Conservation (phyloP, 2,113 vertebrate species). For the Apodemus speciosus region DNA sequence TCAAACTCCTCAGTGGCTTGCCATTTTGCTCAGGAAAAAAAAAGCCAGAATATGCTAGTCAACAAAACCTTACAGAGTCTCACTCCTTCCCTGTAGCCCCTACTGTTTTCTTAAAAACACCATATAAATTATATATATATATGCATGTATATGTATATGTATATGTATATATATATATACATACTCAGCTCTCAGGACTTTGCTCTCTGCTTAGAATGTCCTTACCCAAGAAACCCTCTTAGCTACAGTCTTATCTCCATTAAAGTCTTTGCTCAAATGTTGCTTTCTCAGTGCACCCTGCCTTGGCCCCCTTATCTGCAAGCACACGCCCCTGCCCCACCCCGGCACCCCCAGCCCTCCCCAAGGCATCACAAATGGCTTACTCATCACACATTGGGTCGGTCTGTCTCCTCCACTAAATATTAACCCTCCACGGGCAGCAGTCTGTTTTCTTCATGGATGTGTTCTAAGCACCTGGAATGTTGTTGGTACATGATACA, state of each 20-base stretch:
- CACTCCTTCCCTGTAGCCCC: not conserved
- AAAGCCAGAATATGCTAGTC: not conserved
- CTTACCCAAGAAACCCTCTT: not conserved
- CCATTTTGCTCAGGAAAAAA: slow-evolving; percentile 21
- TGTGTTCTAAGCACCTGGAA: slow-evolving; percentile 21
- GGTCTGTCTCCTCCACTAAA: not conserved
- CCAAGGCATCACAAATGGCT: not conserved
- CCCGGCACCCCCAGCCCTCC: not conserved
- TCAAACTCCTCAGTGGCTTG: not conserved
- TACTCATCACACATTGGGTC: not conserved
- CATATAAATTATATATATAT: not conserved
- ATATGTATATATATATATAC: no score
- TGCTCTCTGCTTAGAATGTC: not conserved
- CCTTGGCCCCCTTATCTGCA: slow-evolving; percentile 20
- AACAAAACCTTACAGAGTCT: not conserved
- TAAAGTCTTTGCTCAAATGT: not conserved
- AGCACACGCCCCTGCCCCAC: not conserved
- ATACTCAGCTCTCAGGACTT: not conserved
- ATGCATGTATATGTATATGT: no score
- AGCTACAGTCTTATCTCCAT: not conserved
- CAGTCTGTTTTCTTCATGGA: slow-evolving; percentile 5
- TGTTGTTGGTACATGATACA: not conserved
- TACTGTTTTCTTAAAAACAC: not conserved
- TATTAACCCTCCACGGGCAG: not conserved
- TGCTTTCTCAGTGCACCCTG: not conserved